Percentiles rank a stretch among this genome's conserved stretches.
Evolutionary conservation across 2,113 vertebrate genomes (phyloP).

Genomic region (Sapayoa aenigma): DNA sequence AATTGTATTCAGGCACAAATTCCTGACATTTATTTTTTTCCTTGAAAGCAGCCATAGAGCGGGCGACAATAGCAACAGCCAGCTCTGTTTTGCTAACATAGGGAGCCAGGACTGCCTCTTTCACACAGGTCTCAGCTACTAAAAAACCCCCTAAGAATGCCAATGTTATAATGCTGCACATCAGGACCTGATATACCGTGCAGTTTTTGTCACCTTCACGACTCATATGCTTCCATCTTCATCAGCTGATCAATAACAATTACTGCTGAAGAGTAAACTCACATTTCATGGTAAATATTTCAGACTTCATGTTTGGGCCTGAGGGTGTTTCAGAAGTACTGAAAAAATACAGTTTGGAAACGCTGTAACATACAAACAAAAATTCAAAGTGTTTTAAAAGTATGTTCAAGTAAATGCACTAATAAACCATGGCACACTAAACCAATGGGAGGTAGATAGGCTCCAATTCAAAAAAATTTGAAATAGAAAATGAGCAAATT

Average conservation of each 20-base stretch:
- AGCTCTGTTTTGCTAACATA: not conserved
- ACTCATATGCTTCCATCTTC: not conserved
- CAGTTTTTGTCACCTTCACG: not conserved
- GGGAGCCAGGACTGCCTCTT: not conserved
- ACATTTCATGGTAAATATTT: not conserved
- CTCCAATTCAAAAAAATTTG: not conserved
- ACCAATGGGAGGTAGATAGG: no score
- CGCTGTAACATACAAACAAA: not conserved
- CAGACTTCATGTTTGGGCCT: not conserved
- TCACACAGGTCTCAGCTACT: not conserved
- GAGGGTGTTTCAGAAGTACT: not conserved
- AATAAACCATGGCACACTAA: not conserved
- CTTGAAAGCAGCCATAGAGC: not conserved
- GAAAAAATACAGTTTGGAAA: not conserved
- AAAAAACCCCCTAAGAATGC: not conserved
- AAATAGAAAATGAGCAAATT: not conserved
- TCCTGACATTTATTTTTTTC: not conserved
- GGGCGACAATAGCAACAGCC: not conserved
- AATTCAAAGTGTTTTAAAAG: not conserved
- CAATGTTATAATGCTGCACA: not conserved
- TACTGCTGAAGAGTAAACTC: not conserved
- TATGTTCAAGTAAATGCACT: not conserved
- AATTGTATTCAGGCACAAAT: not conserved
- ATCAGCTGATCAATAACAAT: not conserved
- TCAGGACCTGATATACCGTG: accelerated